phyloP scores from a whole-genome alignment of 1,140 invertebrate species.

The Triops cancriformis region DNA sequence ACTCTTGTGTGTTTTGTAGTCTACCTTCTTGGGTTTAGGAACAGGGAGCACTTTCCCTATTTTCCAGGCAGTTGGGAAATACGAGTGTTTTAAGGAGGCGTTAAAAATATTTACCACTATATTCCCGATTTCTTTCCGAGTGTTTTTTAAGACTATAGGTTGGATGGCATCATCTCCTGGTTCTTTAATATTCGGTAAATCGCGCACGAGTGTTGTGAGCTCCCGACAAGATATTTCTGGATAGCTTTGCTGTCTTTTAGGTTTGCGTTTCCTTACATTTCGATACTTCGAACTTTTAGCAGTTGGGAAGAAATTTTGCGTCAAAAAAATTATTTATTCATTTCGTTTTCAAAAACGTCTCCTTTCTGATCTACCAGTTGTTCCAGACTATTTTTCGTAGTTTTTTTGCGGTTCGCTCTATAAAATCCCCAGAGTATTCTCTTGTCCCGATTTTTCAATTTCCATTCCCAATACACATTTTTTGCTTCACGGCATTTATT shows the following conservation, averaged over 20 bases:
- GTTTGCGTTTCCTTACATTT: neutral
- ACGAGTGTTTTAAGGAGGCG: neutral
- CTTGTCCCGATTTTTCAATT: neutral
- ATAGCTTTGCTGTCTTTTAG: neutral
- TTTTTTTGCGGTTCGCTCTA: neutral
- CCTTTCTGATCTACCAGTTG: neutral
- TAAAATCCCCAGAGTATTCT: neutral
- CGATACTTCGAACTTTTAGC: neutral
- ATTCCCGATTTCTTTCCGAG: neutral
- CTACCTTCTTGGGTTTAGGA: conserved; percentile 15
- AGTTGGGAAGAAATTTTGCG: neutral
- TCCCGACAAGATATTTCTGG: neutral
- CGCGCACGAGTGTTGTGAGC: neutral
- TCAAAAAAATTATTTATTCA: neutral
- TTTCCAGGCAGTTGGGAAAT: conserved; percentile 16
- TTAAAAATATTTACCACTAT: conserved; percentile 7
- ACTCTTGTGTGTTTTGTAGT: too few species aligned
- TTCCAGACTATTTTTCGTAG: neutral
- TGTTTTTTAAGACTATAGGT: neutral
- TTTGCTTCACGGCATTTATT: neutral
- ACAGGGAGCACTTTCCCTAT: conserved; percentile 1
- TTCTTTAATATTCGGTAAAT: neutral
- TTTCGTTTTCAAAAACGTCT: neutral
- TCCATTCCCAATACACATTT: neutral
- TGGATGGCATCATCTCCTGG: neutral